These are phyloP conservation scores for Pentamera pediparva DNA, from an alignment of 53 echinoderm and acorn worm genomes.

Conservation along the genomic window DNA sequence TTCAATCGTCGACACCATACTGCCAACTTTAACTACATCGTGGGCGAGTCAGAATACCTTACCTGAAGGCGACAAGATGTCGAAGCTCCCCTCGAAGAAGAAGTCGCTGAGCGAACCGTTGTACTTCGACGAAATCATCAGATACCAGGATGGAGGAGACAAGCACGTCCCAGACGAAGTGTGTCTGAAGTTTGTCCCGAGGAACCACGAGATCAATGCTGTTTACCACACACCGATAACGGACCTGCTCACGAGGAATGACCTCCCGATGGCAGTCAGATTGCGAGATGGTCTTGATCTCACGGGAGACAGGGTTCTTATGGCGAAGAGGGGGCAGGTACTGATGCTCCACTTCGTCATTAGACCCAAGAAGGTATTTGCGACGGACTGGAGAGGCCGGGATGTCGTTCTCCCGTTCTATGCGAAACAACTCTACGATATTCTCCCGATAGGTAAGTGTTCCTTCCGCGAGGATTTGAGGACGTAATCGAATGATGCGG, in stretches of 20 bases:
- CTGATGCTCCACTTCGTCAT: not conserved
- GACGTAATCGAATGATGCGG: too few species aligned
- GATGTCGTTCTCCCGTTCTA: not conserved
- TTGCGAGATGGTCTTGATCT: too few species aligned
- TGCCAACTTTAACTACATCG: too few species aligned
- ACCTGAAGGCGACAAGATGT: too few species aligned
- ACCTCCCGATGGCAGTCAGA: not conserved
- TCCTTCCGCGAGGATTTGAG: too few species aligned
- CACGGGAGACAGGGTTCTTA: too few species aligned
- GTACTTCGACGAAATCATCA: not conserved
- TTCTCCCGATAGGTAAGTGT: conserved; percentile 6
- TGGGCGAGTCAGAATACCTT: too few species aligned
- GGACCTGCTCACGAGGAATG: not conserved
- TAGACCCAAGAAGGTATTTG: not conserved
- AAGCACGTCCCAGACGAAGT: not conserved
- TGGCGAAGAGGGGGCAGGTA: not conserved
- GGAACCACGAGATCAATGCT: not conserved
- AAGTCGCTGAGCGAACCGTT: not conserved
- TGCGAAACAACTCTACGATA: conserved; percentile 7
- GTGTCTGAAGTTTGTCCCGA: not conserved
- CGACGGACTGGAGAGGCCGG: not conserved
- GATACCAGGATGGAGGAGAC: not conserved
- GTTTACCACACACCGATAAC: not conserved
- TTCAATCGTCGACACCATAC: too few species aligned
- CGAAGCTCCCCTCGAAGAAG: too few species aligned